phyloP scores from a whole-genome alignment of 2,113 vertebrate genomes.

The Silurus meridionalis region DNA sequence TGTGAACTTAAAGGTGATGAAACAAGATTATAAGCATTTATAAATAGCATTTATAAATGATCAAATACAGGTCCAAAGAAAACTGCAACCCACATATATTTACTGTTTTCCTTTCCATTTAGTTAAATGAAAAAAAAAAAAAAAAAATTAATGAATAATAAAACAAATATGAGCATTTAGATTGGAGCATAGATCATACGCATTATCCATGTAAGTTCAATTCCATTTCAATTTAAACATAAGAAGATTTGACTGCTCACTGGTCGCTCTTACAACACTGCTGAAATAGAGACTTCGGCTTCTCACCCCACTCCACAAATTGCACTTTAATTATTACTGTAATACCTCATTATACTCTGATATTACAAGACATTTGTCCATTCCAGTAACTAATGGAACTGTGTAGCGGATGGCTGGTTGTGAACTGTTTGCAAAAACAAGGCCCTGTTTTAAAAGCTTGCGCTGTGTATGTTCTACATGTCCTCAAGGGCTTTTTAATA shows the following conservation, averaged over 20 bases:
- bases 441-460: conserved; percentile 27
- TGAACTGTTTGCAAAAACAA: conserved; percentile 19
- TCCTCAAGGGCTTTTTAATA: conserved; percentile 49
- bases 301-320: not conserved
- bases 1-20: too few species aligned
- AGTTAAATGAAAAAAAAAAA: not conserved
- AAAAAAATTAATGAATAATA: too few species aligned
- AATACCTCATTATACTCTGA: not conserved
- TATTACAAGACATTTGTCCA: not conserved
- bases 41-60: not conserved
- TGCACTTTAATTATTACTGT: not conserved
- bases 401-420: not conserved
- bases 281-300: not conserved
- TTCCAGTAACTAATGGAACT: not conserved
- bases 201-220: not conserved
- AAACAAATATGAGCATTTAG: too few species aligned
- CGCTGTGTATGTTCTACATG: conserved; percentile 33
- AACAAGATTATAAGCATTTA: too few species aligned
- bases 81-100: too few species aligned
- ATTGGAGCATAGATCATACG: not conserved
- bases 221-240: too few species aligned
- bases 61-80: not conserved
- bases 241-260: not conserved
- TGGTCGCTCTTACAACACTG: not conserved
- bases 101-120: not conserved